Percentiles rank a stretch among this genome's conserved stretches.
phyloP scores from a whole-genome alignment of 2,113 vertebrate genomes.

The Rhinoptilus africanus region DNA sequence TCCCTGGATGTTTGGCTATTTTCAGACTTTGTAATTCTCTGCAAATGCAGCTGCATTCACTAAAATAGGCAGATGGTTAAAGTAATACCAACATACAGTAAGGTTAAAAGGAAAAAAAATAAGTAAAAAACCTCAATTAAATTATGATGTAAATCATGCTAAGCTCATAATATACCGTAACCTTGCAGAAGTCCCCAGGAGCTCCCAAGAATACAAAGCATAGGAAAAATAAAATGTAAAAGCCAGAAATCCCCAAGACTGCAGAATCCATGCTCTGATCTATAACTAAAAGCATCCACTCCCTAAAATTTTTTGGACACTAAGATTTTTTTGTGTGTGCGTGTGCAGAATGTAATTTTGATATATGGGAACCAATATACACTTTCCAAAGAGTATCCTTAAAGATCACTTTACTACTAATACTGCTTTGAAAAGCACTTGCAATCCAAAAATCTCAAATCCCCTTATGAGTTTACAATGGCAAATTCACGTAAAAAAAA shows the following conservation, averaged over 20 bases:
- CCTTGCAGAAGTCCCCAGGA: neutral
- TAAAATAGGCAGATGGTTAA: neutral
- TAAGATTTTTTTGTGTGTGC: neutral
- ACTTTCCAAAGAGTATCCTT: neutral
- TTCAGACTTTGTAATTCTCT: neutral
- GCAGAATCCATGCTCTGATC: neutral
- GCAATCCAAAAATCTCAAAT: neutral
- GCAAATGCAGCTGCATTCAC: neutral
- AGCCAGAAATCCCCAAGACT: neutral
- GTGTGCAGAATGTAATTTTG: neutral
- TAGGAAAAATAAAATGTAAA: neutral
- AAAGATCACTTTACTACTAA: neutral
- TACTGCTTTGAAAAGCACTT: neutral
- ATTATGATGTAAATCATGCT: neutral
- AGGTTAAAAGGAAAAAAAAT: neutral
- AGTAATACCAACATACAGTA: neutral
- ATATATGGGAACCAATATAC: neutral
- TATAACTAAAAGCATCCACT: neutral
- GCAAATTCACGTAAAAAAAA: neutral
- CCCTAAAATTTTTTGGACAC: neutral
- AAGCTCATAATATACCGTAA: neutral
- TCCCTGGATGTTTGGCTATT: neutral
- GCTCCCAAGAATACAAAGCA: neutral
- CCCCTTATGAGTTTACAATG: neutral
- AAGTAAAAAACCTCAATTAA: fast-evolving